Evolutionary conservation across 2,888 invertebrate genomes (phyloP), one percentile per base, ranked within the genome.

Genomic region (Euzetes globulus): DNA sequence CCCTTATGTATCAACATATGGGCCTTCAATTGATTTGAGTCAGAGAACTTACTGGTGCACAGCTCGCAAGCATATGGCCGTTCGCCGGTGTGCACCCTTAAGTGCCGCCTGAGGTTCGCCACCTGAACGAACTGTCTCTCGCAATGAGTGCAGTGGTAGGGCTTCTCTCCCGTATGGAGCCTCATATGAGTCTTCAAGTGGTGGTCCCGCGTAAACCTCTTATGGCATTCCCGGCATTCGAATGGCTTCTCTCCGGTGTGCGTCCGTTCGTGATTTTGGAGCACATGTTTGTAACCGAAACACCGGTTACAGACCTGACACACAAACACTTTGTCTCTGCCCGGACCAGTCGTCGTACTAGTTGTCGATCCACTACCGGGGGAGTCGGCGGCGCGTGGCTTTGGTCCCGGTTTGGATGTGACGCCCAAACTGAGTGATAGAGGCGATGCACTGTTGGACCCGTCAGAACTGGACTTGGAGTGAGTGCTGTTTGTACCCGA

Each of bases 241-340:
- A 94, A 94, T 0, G 94, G 94, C 81, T 94, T 94, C 82, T 94
- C 94, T 0, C 94, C 94, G 0, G 94, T 94, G 82, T 94, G 94
- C 0, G 94, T 95, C 79, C 94, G 88, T 81, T 94, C 94, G 83
- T 94, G 94, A 82, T 94, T 94, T 83, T 94, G 94, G 71, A 94
- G 85, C 25, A 94, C 94, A 83, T 94, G 94, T 81, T 94, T 94
- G 85, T 94, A 94, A 70, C 94, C 94, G 81, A 94, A 94, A 15
- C 91, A 91, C 78, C 93, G 88, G 76, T 90, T 89, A 85, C 94
- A 94, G 68, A 91, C 88, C 73, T 89, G 89, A 83, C 94, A 95
- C 29, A 91, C 91, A 84, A 94, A 94, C 75, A 90, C 89, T 82
- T 92, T 91, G 81, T 92, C 92, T 6, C 80, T 77, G 6, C 52